These are phyloP conservation scores for human (Homo sapiens) DNA, from an alignment of 2,113 vertebrate species.

Conservation along the genomic window DNA sequence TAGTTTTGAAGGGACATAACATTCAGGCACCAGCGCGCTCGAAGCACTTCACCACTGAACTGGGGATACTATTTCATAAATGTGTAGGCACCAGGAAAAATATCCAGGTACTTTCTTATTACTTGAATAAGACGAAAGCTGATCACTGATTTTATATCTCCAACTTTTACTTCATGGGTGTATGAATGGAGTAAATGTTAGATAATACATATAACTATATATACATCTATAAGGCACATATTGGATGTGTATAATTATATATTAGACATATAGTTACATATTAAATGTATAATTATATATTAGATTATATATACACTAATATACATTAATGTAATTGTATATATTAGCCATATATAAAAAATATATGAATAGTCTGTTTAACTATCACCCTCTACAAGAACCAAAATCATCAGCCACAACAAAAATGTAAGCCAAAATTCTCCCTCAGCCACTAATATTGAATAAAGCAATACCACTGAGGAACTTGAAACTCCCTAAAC, in stretches of 20 bases:
- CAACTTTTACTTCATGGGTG: neutral
- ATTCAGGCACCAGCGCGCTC: neutral
- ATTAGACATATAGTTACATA: neutral
- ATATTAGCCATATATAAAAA: neutral
- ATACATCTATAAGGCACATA: neutral
- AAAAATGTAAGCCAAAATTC: neutral
- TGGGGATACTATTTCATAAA: neutral
- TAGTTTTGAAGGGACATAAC: no score
- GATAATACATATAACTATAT: neutral
- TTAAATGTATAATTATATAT: neutral
- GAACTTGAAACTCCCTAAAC: neutral
- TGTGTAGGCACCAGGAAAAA: neutral
- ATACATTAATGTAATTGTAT: neutral
- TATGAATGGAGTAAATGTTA: no score
- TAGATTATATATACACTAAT: neutral
- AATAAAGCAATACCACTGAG: neutral
- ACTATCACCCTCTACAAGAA: neutral
- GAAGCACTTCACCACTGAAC: neutral
- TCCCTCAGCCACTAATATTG: neutral
- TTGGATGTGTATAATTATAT: neutral
- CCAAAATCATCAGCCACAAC: neutral
- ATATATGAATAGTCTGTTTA: neutral
- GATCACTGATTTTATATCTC: neutral
- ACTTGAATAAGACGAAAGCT: neutral
- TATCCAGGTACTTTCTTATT: neutral